Evolutionary conservation across 2,797 vertebrate species (phyloP).

Genomic region (Hyperoplus lanceolatus): DNA sequence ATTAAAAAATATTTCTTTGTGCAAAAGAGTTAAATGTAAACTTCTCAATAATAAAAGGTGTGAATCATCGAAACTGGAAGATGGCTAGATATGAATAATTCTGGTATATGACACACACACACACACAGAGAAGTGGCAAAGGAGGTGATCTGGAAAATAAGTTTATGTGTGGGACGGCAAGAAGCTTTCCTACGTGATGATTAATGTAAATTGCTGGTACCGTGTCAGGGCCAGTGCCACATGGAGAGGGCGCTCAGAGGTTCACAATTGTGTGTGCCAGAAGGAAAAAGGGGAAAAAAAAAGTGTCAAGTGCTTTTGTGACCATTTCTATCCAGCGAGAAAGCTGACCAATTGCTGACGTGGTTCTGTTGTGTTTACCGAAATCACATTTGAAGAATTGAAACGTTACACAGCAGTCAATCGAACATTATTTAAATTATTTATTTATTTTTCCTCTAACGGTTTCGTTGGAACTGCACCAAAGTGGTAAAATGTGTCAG

Average conservation of each 20-base stretch:
- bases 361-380: neutral
- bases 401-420: neutral
- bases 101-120: constrained; percentile 8
- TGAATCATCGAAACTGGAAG: neutral
- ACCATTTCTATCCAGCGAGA: constrained; percentile 6
- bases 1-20: neutral
- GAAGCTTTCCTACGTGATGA: constrained; percentile 29
- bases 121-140: constrained; percentile 52
- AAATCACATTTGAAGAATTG: neutral
- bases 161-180: constrained; percentile 42
- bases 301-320: neutral
- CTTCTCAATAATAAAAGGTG: constrained; percentile 6
- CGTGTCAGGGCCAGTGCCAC: constrained; percentile 4
- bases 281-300: neutral
- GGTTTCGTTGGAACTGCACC: neutral
- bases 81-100: neutral
- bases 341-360: constrained; percentile 23
- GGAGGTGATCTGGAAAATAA: constrained; percentile 59
- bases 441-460: neutral
- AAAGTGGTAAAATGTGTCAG: neutral
- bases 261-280: constrained; percentile 19
- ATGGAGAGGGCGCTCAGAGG: constrained; percentile 19
- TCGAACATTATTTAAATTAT: neutral
- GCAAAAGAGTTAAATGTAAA: neutral
- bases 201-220: constrained; percentile 33